Percentiles rank a stretch among this genome's conserved stretches.
Evolutionary conservation across 2,797 vertebrate genomes (phyloP).

Genomic region (Phoebastria nigripes): DNA sequence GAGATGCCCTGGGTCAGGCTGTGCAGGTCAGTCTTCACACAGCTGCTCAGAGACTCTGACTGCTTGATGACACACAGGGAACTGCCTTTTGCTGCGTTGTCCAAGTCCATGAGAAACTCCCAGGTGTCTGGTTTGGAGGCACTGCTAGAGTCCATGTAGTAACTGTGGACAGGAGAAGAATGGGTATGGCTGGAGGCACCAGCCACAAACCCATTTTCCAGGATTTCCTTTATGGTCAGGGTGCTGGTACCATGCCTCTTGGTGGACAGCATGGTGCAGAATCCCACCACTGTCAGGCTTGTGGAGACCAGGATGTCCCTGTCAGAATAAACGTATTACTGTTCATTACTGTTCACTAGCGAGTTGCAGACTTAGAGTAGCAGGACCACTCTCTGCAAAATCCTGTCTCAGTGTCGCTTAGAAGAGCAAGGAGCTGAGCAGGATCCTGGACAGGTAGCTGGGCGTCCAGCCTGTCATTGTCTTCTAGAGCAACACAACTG

Average conservation of each 20-base stretch:
- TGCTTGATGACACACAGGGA: background rate
- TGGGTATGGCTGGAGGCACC: background rate
- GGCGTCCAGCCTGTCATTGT: rapidly evolving
- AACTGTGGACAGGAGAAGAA: background rate
- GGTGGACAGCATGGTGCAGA: slow-evolving; percentile 32
- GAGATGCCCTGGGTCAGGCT: background rate
- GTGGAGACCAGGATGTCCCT: background rate
- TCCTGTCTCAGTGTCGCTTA: background rate
- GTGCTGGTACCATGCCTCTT: background rate
- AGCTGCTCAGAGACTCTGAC: background rate
- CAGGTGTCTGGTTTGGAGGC: background rate
- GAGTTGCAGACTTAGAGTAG: background rate
- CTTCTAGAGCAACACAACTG: background rate
- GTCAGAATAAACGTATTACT: background rate
- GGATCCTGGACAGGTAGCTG: background rate
- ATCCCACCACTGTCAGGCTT: background rate
- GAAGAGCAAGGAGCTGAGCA: background rate
- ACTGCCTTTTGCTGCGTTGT: background rate
- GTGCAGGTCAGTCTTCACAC: background rate
- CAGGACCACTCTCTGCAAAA: background rate
- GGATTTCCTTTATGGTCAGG: slow-evolving; percentile 37
- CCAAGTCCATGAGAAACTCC: background rate
- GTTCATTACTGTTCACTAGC: background rate
- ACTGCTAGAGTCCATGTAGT: background rate
- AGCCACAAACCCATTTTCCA: slow-evolving; percentile 52